Conservation (phyloP, 2,113 vertebrate genomes). For the Hemiscyllium ocellatum region DNA sequence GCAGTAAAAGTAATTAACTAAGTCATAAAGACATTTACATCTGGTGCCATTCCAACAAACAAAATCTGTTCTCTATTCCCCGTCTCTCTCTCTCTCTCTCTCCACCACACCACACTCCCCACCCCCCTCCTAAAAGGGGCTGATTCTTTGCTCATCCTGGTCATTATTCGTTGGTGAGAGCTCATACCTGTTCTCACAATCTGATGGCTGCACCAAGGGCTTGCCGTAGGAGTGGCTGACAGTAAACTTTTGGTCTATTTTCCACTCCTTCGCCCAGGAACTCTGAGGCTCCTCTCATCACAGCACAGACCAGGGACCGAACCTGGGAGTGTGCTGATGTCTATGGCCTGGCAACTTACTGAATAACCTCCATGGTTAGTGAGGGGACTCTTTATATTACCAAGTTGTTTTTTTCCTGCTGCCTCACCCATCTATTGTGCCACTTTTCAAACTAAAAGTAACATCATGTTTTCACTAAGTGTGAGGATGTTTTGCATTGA, state of each 20-base stretch:
- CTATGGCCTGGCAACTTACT: neutral
- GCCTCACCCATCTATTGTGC: neutral
- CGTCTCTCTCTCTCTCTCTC: no score
- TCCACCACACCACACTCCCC: no score
- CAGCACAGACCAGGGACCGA: neutral
- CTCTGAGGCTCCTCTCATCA: no score
- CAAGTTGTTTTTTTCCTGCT: neutral
- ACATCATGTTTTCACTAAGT: neutral
- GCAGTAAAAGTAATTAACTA: no score
- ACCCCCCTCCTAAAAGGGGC: no score
- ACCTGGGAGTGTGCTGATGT: neutral
- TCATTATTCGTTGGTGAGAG: no score
- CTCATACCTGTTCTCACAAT: neutral
- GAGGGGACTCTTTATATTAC: neutral
- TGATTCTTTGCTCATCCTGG: no score
- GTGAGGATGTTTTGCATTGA: neutral
- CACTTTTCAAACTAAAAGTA: neutral
- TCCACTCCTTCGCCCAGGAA: no score
- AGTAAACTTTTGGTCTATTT: no score
- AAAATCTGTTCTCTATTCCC: no score
- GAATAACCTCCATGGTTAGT: neutral
- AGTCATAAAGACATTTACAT: no score
- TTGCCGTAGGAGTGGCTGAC: neutral
- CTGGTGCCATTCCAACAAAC: no score
- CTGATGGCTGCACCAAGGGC: neutral